Evolutionary conservation across 1,140 invertebrate genomes (phyloP).

Genomic region (Acromyrmex heyeri): DNA sequence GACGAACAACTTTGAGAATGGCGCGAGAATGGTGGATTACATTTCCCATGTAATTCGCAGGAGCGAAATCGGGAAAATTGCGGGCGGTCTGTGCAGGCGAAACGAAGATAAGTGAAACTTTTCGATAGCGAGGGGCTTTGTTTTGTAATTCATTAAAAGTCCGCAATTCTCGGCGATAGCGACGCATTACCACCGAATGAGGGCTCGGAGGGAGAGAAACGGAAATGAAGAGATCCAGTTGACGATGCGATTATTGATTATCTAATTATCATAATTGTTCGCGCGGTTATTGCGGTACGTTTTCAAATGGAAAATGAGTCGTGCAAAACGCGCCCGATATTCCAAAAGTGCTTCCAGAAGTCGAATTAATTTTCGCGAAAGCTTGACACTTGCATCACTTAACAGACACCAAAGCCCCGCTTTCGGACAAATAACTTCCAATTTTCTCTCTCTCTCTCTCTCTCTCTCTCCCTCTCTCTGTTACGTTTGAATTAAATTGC

Average conservation of each 20-base stretch:
- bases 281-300: conserved; percentile 43
- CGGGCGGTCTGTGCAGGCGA: neutral
- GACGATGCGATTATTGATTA: conserved; percentile 65
- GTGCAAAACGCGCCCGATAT: conserved; percentile 47
- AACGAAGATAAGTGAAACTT: conserved; percentile 62
- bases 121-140: conserved; percentile 60
- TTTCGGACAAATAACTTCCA: conserved; percentile 29
- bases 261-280: conserved; percentile 79
- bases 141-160: conserved; percentile 79
- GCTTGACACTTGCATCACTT: neutral
- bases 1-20: conserved; percentile 48
- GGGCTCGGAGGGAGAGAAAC: neutral
- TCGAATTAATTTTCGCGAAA: conserved; percentile 29
- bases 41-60: conserved; percentile 37
- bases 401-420: neutral
- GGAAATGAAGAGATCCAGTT: conserved; percentile 27
- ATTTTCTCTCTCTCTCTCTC: neutral
- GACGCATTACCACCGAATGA: neutral
- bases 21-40: conserved; percentile 41
- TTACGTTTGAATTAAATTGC: neutral
- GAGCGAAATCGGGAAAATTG: conserved; percentile 55
- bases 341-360: neutral
- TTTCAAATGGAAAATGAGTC: conserved; percentile 50
- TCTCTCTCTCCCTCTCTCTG: too few species aligned
- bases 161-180: conserved; percentile 46